phyloP scores from a whole-genome alignment of 2,797 vertebrate species.

The Sylvia borin region DNA sequence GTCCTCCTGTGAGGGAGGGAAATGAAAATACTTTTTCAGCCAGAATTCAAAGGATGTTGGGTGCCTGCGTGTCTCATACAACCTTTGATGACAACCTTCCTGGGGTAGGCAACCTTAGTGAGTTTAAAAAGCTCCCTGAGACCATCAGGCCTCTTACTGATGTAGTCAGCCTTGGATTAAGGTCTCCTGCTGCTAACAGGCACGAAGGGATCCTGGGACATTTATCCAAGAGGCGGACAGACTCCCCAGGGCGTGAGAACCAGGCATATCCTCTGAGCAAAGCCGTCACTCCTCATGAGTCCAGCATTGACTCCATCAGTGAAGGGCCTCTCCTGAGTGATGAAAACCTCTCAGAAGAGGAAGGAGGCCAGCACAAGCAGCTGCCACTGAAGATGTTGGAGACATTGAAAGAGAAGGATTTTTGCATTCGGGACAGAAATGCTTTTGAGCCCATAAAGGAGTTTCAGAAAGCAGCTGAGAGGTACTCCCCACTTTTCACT shows the following conservation, averaged over 20 bases:
- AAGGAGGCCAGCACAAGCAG: constrained; percentile 51
- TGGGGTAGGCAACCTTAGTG: constrained; percentile 82
- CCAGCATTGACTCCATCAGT: constrained; percentile 89
- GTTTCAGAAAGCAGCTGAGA: constrained; percentile 90
- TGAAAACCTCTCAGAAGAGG: constrained; percentile 85
- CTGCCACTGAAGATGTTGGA: constrained; percentile 64
- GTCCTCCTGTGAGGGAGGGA: constrained; percentile 80
- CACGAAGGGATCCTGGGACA: constrained; percentile 68
- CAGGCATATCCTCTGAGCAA: constrained; percentile 48
- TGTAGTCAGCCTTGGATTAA: constrained; percentile 66
- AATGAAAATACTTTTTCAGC: constrained; percentile 72
- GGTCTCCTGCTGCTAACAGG: constrained; percentile 50
- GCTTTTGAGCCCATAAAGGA: constrained; percentile 81
- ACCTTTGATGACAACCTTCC: constrained; percentile 83
- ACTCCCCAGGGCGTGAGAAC: constrained; percentile 44
- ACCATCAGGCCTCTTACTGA: constrained; percentile 67
- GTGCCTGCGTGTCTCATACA: constrained; percentile 78
- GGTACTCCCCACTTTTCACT: constrained; percentile 73
- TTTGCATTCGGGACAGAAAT: constrained; percentile 74
- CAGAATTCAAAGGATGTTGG: constrained; percentile 83
- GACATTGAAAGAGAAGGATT: constrained; percentile 76
- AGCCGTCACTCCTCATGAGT: constrained; percentile 61
- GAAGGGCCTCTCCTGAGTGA: constrained; percentile 91
- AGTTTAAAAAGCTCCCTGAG: constrained; percentile 79
- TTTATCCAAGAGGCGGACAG: constrained; percentile 59